Conservation (phyloP, 2,797 vertebrate species). For the Alfaro cultratus region DNA sequence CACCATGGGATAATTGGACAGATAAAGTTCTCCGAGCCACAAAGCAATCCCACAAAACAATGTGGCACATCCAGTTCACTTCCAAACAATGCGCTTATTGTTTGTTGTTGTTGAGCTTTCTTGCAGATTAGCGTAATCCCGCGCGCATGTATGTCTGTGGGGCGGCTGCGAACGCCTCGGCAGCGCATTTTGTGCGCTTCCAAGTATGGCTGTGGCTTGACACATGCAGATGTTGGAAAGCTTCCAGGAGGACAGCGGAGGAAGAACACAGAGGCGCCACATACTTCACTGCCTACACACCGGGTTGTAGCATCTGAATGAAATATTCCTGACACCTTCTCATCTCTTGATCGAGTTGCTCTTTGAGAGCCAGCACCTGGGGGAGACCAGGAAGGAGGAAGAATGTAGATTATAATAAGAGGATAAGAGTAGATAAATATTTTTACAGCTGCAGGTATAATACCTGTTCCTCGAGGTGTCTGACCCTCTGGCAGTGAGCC, state of each 20-base stretch:
- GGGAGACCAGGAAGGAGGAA: slow-evolving; percentile 3
- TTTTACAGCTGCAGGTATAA: background rate
- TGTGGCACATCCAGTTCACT: slow-evolving; percentile 75
- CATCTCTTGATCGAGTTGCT: slow-evolving; percentile 81
- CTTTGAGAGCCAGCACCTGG: slow-evolving; percentile 80
- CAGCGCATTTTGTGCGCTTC: slow-evolving; percentile 46
- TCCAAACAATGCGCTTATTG: slow-evolving; percentile 80
- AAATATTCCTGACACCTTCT: slow-evolving; percentile 67
- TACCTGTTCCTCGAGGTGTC: slow-evolving; percentile 83
- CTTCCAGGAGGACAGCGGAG: slow-evolving; percentile 51
- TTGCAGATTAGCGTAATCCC: slow-evolving; percentile 78
- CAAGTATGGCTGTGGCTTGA: slow-evolving; percentile 49
- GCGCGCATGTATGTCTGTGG: slow-evolving; percentile 64
- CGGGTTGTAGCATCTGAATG: slow-evolving; percentile 68
- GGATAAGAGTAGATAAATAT: background rate
- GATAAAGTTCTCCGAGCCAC: slow-evolving; percentile 50
- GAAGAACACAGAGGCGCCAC: slow-evolving; percentile 52
- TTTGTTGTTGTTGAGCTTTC: slow-evolving; percentile 82
- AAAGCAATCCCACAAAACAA: slow-evolving; percentile 80
- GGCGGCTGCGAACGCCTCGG: slow-evolving; percentile 47
- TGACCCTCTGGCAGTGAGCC: slow-evolving; percentile 75
- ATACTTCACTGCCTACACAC: slow-evolving; percentile 61
- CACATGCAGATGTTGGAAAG: slow-evolving; percentile 51
- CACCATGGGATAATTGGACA: slow-evolving; percentile 57
- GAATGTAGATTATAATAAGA: background rate